Evolutionary conservation across 2,888 invertebrate species (phyloP).

Genomic region (Ophion ellenae): DNA sequence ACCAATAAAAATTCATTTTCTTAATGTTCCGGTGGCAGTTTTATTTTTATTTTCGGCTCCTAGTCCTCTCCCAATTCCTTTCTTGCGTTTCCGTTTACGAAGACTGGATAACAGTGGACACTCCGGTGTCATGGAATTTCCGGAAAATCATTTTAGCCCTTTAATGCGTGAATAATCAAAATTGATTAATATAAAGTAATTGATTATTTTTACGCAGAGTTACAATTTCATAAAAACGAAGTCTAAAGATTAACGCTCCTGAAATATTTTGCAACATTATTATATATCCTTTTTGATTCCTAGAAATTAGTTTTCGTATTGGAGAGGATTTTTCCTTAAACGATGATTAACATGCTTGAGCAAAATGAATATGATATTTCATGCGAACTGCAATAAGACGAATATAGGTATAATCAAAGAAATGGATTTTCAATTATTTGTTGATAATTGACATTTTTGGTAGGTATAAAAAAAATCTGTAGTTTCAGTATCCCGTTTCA

Average conservation of each 20-base stretch:
- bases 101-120: not conserved
- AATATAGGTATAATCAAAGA: no score
- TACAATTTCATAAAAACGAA: not conserved
- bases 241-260: not conserved
- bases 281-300: not conserved
- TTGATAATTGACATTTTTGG: not conserved
- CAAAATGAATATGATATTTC: no score
- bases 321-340: not conserved
- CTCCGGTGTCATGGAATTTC: not conserved
- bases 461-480: not conserved
- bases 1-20: slow-evolving; percentile 77
- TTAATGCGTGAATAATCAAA: not conserved
- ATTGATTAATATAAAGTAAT: not conserved
- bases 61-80: not conserved
- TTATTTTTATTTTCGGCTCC: not conserved
- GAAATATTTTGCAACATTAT: not conserved
- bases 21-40: slow-evolving; percentile 64
- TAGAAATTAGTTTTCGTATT: not conserved
- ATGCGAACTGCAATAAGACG: no score
- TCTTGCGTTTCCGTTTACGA: not conserved
- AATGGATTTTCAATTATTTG: not conserved
- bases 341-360: no score
- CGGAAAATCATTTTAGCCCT: not conserved
- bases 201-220: not conserved
- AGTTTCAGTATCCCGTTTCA: no score